A percentile compares a stretch with the other conserved stretches of the same genome.
Evolutionary conservation across 2,113 vertebrate genomes (phyloP).

Genomic region (Ochotona curzoniae): DNA sequence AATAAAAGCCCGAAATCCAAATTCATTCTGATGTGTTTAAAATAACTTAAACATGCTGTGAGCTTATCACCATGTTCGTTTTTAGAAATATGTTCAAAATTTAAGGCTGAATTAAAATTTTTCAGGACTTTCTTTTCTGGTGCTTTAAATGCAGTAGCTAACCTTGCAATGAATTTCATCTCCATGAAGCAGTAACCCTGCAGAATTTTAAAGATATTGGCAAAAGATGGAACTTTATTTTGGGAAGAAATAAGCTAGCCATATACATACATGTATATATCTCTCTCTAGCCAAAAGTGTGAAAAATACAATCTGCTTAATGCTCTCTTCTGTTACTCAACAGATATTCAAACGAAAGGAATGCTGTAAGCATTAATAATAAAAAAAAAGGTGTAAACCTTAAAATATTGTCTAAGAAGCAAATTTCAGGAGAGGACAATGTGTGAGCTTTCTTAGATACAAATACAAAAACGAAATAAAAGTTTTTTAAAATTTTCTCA

Average conservation of each 20-base stretch:
- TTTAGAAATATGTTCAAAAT: constrained; percentile 71
- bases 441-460: constrained; percentile 50
- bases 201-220: constrained; percentile 58
- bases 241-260: constrained; percentile 67
- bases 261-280: constrained; percentile 44
- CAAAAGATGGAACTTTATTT: constrained; percentile 39
- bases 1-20: constrained; percentile 54
- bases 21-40: constrained; percentile 43
- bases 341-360: constrained; percentile 64
- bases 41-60: background rate
- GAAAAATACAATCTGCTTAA: constrained; percentile 67
- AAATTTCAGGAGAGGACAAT: constrained; percentile 57
- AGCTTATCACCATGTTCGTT: background rate
- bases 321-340: constrained; percentile 70
- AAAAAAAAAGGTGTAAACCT: constrained; percentile 38
- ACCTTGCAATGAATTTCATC: constrained; percentile 68
- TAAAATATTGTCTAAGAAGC: constrained; percentile 60
- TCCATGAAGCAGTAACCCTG: constrained; percentile 10
- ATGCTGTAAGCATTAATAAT: background rate
- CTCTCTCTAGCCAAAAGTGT: constrained; percentile 61
- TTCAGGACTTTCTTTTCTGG: constrained; percentile 55
- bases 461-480: constrained; percentile 53
- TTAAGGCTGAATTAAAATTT: constrained; percentile 70
- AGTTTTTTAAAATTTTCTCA: background rate
- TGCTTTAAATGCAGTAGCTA: constrained; percentile 72